Base-by-base conservation (phyloP, 2,888 invertebrate genomes). In the Plebejus argus region DNA sequence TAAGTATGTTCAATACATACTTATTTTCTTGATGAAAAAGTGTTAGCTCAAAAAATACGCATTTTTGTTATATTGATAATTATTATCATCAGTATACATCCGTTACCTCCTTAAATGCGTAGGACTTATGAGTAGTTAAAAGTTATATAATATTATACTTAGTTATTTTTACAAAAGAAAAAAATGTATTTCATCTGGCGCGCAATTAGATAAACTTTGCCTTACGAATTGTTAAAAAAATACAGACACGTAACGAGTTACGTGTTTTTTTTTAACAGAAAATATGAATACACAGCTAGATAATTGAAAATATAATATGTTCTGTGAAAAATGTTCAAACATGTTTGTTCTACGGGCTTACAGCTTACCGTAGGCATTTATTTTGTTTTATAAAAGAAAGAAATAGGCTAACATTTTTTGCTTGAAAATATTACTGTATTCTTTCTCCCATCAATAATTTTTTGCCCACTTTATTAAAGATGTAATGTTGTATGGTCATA, bases 241-340 rank as follows among this genome's bases (percentile, higher is more conserved):
- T 28, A 28, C 28, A 28, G 2, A 28, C 28, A 28, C 28, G 28
- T 28, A 28, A 28, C 28, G n/a, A n/a, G 10, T 58, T 8, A 23
- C 23, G 20, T 23, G 23, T 20, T 23, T 61, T 12, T 61, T 61
- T 61, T 23, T 4, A 23, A 23, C 5, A 23, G 61, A 61, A 61
- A 58, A 61, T 23, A 23, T 61, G 23, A 20, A 12, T 61, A 23
- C 23, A 61, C 23, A 20, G 23, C 12, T 61, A 20, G 3, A 20
- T 20, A 61, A 61, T 61, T 61, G 61, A 61, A 61, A n/a, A n/a
- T n/a, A n/a, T n/a, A n/a, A 61, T 23, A 61, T 61, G 23, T 61
- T 61, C 61, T 12, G 23, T 61, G 61, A 61, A 61, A 61, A 23
- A 61, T 61, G 61, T 61, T 61, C 12, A 12, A 23, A 61, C 23